Conservation (phyloP, 2,113 vertebrate species). For the Lamprotornis superbus region DNA sequence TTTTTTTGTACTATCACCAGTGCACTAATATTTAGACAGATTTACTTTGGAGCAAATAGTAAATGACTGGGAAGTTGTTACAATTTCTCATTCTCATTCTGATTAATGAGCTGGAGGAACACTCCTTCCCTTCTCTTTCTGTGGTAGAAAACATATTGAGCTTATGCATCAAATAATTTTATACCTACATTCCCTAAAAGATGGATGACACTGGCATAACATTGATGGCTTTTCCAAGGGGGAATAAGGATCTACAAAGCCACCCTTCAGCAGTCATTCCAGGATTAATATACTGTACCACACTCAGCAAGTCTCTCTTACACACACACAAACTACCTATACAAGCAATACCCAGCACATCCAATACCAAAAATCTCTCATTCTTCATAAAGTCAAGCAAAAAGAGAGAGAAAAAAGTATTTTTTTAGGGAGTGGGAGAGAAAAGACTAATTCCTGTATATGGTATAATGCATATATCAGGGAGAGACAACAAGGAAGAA, state of each 20-base stretch:
- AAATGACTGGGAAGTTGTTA: conserved; percentile 51
- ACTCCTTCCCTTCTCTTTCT: conserved; percentile 19
- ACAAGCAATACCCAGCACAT: not conserved
- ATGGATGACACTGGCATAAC: conserved; percentile 39
- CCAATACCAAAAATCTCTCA: not conserved
- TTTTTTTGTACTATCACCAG: conserved; percentile 39
- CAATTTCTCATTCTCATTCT: conserved; percentile 71
- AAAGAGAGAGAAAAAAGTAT: not conserved
- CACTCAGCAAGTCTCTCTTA: not conserved
- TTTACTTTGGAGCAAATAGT: conserved; percentile 64
- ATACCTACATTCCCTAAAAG: conserved; percentile 61
- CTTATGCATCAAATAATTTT: conserved; percentile 68
- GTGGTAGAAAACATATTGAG: conserved; percentile 66
- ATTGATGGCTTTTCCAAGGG: conserved; percentile 44
- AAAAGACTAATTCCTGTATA: not conserved
- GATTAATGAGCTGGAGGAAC: conserved; percentile 68
- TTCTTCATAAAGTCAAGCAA: not conserved
- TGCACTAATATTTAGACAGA: conserved; percentile 70
- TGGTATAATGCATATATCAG: not conserved
- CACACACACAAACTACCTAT: not conserved
- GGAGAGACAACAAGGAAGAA: not conserved
- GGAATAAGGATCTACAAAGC: conserved; percentile 10
- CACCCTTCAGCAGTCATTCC: conserved; percentile 10
- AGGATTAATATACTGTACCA: not conserved
- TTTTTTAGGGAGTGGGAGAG: not conserved